Percentiles rank a stretch among this genome's conserved stretches.
phyloP scores from a whole-genome alignment of 2,797 vertebrate genomes.

The Apogon talboti region DNA sequence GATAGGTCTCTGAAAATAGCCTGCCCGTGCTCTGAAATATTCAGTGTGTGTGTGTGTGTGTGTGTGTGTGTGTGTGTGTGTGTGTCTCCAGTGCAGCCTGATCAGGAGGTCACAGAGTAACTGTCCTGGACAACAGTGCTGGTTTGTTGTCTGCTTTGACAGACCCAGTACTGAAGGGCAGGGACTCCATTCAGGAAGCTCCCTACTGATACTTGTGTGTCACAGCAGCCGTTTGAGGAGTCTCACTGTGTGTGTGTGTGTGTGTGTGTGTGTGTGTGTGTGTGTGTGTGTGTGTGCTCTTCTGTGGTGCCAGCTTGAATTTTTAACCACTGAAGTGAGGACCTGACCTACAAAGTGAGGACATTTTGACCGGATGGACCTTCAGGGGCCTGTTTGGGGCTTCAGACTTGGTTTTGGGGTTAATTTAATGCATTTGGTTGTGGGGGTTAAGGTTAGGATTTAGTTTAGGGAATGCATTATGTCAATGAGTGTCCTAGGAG shows the following conservation, averaged over 20 bases:
- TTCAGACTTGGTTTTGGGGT: too few species aligned
- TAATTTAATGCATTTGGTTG: too few species aligned
- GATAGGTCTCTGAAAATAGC: conserved; percentile 81
- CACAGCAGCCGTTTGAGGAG: conserved; percentile 34
- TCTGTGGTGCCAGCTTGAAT: too few species aligned
- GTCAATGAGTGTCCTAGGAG: too few species aligned
- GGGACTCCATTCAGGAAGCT: conserved; percentile 55
- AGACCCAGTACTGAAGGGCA: conserved; percentile 46
- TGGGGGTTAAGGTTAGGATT: too few species aligned
- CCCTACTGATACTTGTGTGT: conserved; percentile 35
- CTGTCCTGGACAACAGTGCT: conserved; percentile 57
- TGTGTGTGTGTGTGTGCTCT: conserved; percentile 30
- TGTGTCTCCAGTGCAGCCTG: conserved; percentile 37
- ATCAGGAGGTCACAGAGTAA: conserved; percentile 48
- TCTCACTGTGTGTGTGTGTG: conserved; percentile 19
- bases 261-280: conserved; percentile 23
- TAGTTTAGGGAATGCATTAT: too few species aligned
- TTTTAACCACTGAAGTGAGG: too few species aligned
- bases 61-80: conserved; percentile 28
- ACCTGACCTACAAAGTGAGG: too few species aligned
- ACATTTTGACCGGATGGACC: too few species aligned
- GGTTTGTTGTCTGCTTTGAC: conserved; percentile 65
- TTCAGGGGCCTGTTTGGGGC: too few species aligned
- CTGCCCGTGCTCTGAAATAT: conserved; percentile 76
- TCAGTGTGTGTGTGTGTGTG: conserved; percentile 56